Evolutionary conservation across 2,113 vertebrate species (phyloP).

Genomic region (Gadus chalcogrammus): DNA sequence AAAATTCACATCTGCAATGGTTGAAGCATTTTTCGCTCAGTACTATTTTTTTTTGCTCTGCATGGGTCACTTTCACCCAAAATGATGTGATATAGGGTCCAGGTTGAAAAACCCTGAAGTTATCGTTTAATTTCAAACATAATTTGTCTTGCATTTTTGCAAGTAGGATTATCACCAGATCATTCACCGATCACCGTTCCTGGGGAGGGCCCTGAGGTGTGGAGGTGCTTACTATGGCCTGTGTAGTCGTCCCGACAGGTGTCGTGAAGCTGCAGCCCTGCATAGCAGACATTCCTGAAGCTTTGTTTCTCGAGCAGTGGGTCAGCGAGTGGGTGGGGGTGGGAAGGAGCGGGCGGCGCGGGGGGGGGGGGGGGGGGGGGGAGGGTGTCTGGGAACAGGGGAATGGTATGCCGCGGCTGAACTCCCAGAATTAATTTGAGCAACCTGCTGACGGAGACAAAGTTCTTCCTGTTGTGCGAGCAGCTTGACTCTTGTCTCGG

Average conservation of each 20-base stretch:
- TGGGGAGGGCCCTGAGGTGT: neutral
- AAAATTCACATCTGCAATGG: too few relatives aligned
- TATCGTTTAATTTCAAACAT: too few relatives aligned
- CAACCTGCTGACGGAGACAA: constrained; percentile 50
- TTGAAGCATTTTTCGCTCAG: too few relatives aligned
- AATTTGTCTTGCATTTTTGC: too few relatives aligned
- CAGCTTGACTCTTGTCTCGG: constrained; percentile 19
- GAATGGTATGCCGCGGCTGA: constrained; percentile 28
- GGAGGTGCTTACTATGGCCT: neutral
- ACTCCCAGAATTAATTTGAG: constrained; percentile 36
- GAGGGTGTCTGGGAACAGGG: constrained; percentile 44
- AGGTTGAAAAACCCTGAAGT: too few relatives aligned
- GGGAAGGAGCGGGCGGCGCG: too few relatives aligned
- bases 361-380: constrained; percentile 18
- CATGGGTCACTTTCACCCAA: too few relatives aligned
- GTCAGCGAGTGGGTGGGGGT: constrained; percentile 18
- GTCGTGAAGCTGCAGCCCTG: constrained; percentile 28
- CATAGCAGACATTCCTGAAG: constrained; percentile 64
- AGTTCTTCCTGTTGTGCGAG: constrained; percentile 31
- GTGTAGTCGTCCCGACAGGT: constrained; percentile 56
- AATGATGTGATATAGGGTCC: too few relatives aligned
- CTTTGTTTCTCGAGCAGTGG: constrained; percentile 48
- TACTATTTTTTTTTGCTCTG: too few relatives aligned
- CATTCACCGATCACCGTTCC: too few relatives aligned
- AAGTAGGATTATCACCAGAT: too few relatives aligned